These are phyloP conservation scores for Catagonus wagneri DNA, from an alignment of 2,113 vertebrate species.

Conservation along the genomic window DNA sequence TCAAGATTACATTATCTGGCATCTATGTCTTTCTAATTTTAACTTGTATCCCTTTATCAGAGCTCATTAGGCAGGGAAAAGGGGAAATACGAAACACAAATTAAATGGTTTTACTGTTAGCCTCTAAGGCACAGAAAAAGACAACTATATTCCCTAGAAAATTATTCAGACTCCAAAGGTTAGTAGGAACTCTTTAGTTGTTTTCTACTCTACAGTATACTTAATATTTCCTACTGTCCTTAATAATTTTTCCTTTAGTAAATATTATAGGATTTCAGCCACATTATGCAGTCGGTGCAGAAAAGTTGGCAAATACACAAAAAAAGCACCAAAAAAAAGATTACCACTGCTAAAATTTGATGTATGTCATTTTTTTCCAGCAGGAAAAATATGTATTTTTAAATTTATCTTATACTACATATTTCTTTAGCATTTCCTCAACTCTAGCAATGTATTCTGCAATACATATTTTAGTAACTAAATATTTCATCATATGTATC, in stretches of 20 bases:
- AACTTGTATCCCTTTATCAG: not conserved
- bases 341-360: not conserved
- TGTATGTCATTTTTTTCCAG: not conserved
- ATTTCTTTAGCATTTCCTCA: not conserved
- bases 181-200: not conserved
- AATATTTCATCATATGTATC: not conserved
- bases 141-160: not conserved
- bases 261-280: not conserved
- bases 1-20: not conserved
- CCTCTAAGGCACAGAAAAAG: not conserved
- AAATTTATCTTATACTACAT: not conserved
- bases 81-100: not conserved
- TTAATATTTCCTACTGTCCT: not conserved
- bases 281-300: not conserved
- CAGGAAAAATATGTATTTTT: not conserved
- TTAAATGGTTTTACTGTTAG: not conserved
- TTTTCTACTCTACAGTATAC: not conserved
- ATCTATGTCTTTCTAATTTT: constrained; percentile 17
- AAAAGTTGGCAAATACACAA: not conserved
- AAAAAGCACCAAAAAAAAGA: not conserved
- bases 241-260: constrained; percentile 1
- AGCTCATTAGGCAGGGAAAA: constrained; percentile 36
- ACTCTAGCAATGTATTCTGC: not conserved
- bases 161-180: not conserved
- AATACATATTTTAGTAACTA: constrained; percentile 1